A percentile compares a stretch with the other conserved stretches of the same genome.
phyloP scores from a whole-genome alignment of 2,113 vertebrate species.

The Zosterops pallidus region DNA sequence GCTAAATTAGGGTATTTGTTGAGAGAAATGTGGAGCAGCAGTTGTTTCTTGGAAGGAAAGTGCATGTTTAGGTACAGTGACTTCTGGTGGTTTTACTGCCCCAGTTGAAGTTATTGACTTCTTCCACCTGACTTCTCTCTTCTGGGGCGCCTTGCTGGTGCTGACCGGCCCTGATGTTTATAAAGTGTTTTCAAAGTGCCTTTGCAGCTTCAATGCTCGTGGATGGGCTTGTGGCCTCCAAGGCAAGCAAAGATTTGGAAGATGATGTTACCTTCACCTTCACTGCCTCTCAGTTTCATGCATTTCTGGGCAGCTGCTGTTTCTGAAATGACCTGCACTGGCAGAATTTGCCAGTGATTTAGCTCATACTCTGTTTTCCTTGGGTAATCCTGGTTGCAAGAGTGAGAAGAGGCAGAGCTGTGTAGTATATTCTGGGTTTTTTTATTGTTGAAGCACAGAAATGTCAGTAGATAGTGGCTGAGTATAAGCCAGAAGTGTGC shows the following conservation, averaged over 20 bases:
- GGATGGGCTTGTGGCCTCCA: not conserved
- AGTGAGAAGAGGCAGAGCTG: not conserved
- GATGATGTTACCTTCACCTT: not conserved
- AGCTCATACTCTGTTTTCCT: not conserved
- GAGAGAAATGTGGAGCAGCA: not conserved
- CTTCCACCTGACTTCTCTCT: not conserved
- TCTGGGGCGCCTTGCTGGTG: accelerated
- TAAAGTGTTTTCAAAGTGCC: not conserved
- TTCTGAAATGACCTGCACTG: not conserved
- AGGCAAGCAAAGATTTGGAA: not conserved
- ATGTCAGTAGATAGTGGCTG: not conserved
- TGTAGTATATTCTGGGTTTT: accelerated
- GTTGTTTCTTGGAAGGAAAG: not conserved
- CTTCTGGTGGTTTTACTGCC: not conserved
- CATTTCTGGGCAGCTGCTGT: not conserved
- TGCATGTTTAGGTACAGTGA: not conserved
- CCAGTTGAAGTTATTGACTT: not conserved
- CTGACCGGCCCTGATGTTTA: not conserved
- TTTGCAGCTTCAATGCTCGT: not conserved
- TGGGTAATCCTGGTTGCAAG: accelerated
- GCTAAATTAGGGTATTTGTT: not conserved
- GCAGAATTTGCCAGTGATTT: not conserved
- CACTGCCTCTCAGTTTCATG: accelerated
- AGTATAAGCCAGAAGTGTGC: not conserved
- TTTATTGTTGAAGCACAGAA: not conserved